Conservation (phyloP, 2,888 invertebrate species). For the Coelopa pilipes region DNA sequence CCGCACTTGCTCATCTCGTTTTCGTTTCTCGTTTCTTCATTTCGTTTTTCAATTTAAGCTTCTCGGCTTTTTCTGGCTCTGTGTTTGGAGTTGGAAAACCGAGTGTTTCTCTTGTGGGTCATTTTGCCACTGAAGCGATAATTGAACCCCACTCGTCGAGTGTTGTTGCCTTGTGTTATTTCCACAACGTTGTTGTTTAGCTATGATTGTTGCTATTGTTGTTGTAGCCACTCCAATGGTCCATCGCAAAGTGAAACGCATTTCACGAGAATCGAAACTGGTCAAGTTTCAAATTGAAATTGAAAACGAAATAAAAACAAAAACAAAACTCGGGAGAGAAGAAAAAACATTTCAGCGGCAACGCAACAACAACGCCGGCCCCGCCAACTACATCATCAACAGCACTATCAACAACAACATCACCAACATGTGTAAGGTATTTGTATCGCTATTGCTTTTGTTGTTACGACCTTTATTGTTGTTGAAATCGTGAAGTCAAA, state of each 20-base stretch:
- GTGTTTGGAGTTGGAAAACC: not conserved
- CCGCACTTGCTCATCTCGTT: too few species aligned
- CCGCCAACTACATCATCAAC: too few species aligned
- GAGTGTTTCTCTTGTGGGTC: conserved; percentile 14
- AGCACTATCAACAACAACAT: not conserved
- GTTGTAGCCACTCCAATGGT: not conserved
- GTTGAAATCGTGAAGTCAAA: conserved; percentile 6
- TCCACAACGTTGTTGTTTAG: too few species aligned
- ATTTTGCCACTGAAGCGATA: conserved; percentile 27
- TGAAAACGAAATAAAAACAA: not conserved
- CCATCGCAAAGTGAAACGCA: not conserved
- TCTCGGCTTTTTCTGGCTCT: not conserved
- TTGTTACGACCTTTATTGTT: not conserved
- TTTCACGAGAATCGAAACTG: conserved; percentile 11
- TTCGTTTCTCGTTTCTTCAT: too few species aligned
- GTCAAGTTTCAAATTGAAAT: conserved; percentile 3
- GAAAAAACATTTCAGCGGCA: too few species aligned
- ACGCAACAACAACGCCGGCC: too few species aligned
- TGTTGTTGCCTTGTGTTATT: too few species aligned
- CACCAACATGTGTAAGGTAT: conserved; percentile 14
- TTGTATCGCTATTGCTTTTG: not conserved
- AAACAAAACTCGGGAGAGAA: not conserved
- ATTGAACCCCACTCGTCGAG: conserved; percentile 15
- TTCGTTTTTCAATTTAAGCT: not conserved
- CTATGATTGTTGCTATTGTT: conserved; percentile 7